Percentiles rank a stretch among this genome's conserved stretches.
These are phyloP conservation scores for Taphrorychus bicolor DNA, from an alignment of 2,888 invertebrate species.

Conservation along the genomic window DNA sequence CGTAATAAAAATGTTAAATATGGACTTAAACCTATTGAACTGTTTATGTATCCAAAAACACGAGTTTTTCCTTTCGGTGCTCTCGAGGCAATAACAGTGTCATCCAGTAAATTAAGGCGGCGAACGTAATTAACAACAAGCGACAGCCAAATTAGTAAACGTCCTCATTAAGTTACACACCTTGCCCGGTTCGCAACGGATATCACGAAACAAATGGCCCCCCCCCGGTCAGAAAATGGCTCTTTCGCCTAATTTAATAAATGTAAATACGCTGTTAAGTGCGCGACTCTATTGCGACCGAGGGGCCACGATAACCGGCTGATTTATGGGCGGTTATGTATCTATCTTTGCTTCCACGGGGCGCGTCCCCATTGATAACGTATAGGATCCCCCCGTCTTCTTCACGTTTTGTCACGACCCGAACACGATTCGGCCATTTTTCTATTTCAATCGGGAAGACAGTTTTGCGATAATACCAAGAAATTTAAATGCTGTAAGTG, in stretches of 20 bases:
- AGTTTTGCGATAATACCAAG: too few species aligned
- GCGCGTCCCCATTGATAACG: not conserved
- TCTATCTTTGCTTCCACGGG: not conserved
- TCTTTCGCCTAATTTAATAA: constrained; percentile 15
- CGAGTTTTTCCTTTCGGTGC: too few species aligned
- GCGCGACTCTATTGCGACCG: constrained; percentile 4
- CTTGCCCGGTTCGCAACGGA: constrained; percentile 1
- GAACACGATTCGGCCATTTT: too few species aligned
- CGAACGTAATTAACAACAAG: constrained; percentile 6
- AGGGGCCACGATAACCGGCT: constrained; percentile 2
- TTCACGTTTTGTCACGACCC: too few species aligned
- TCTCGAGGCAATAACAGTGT: not conserved
- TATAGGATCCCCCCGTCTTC: not conserved
- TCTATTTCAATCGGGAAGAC: too few species aligned
- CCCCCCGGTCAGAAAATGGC: constrained; percentile 5
- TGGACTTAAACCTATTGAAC: too few species aligned
- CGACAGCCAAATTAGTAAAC: constrained; percentile 9
- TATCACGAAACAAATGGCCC: constrained; percentile 10
- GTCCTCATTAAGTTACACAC: constrained; percentile 8
- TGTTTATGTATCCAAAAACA: too few species aligned
- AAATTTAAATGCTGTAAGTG: too few species aligned
- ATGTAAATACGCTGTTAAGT: constrained; percentile 18
- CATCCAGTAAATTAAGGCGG: constrained; percentile 1
- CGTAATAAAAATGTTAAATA: too few species aligned
- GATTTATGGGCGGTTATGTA: constrained; percentile 1